Evolutionary conservation across 2,888 invertebrate species (phyloP).

Genomic region (Didymodactylos carnosus): DNA sequence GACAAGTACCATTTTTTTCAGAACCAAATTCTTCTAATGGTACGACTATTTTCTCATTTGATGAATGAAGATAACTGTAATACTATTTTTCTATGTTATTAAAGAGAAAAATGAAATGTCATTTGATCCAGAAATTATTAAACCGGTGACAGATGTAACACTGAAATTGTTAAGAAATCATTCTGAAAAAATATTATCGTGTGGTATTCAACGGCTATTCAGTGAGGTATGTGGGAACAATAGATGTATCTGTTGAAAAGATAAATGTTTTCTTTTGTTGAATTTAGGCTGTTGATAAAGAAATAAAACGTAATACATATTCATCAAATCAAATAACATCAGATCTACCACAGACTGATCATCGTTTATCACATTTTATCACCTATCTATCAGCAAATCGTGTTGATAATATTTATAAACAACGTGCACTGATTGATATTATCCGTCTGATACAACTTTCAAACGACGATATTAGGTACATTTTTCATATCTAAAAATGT

Average conservation of each 20-base stretch:
- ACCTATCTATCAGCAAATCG: constrained; percentile 1
- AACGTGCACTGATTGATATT: background rate
- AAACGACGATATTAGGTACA: background rate
- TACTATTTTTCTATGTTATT: too few species aligned
- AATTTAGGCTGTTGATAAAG: constrained; percentile 2
- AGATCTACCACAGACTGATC: constrained; percentile 1
- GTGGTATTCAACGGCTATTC: background rate
- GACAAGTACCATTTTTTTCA: background rate
- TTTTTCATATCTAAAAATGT: background rate
- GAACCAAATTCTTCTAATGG: background rate
- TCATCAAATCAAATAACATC: background rate
- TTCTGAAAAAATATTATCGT: background rate
- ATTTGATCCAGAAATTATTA: background rate
- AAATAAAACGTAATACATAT: background rate
- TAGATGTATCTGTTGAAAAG: background rate
- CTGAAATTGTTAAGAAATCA: background rate
- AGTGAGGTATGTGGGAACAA: background rate
- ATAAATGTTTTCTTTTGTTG: background rate
- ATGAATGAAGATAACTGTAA: background rate
- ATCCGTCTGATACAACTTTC: background rate
- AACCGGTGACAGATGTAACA: background rate
- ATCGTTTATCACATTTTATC: constrained; percentile 4
- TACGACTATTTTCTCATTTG: background rate
- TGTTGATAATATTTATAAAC: background rate
- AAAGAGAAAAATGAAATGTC: too few species aligned